phyloP scores from a whole-genome alignment of 2,888 invertebrate genomes.

The Asteroscopus sphinx region DNA sequence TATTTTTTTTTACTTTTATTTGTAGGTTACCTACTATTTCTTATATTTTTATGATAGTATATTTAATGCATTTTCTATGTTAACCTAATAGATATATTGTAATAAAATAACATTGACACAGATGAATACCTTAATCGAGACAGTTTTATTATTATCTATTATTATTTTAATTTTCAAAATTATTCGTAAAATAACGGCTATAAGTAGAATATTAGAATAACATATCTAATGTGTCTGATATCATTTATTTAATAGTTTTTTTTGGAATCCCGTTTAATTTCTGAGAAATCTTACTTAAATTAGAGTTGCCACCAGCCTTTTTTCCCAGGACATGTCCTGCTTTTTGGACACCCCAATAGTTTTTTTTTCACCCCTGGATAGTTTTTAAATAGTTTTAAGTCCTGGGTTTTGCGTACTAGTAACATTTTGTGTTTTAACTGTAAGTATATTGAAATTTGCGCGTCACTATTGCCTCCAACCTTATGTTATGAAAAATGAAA shows the following conservation, averaged over 20 bases:
- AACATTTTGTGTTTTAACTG: too few species aligned
- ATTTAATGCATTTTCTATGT: not conserved
- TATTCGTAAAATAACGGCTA: slow-evolving; percentile 23
- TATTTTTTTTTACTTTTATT: not conserved
- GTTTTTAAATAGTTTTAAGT: too few species aligned
- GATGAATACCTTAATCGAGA: slow-evolving; percentile 15
- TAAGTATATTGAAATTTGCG: too few species aligned
- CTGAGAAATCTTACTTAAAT: not conserved
- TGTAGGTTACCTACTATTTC: too few species aligned
- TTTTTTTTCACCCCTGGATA: too few species aligned
- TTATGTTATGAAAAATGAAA: too few species aligned
- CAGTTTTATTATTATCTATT: not conserved
- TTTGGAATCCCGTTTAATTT: slow-evolving; percentile 11
- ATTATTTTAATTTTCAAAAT: slow-evolving; percentile 6
- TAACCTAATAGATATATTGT: not conserved
- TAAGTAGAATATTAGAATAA: slow-evolving; percentile 12
- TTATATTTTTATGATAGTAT: not conserved
- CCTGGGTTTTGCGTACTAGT: too few species aligned
- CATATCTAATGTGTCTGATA: not conserved
- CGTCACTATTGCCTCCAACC: too few species aligned
- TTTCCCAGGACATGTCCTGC: too few species aligned
- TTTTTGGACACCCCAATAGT: too few species aligned
- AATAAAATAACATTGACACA: slow-evolving; percentile 15
- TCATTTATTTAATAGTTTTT: slow-evolving; percentile 8
- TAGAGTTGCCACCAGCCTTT: too few species aligned